A percentile compares a stretch with the other conserved stretches of the same genome.
phyloP scores from a whole-genome alignment of 2,888 invertebrate species.

The Aspidiotus rigidus region DNA sequence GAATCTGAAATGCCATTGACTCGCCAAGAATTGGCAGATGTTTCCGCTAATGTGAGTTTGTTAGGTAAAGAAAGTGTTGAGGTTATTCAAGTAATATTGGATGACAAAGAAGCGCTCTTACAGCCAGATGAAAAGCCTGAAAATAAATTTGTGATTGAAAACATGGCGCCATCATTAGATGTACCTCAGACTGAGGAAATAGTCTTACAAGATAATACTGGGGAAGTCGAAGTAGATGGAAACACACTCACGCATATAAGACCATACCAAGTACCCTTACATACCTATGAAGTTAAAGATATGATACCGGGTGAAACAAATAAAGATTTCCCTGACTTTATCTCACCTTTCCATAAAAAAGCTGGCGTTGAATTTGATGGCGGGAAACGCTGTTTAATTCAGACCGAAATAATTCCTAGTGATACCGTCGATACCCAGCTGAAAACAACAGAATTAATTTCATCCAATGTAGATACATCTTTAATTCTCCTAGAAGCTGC shows the following conservation, averaged over 20 bases:
- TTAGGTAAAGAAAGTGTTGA: conserved; percentile 37
- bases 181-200: conserved; percentile 16
- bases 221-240: conserved; percentile 1
- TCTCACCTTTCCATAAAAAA: conserved; percentile 40
- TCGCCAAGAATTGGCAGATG: background rate
- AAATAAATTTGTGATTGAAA: conserved; percentile 36
- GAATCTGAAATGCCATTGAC: conserved; percentile 10
- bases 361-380: conserved; percentile 39
- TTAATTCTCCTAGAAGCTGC: conserved; percentile 44
- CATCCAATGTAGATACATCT: conserved; percentile 35
- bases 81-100: conserved; percentile 29
- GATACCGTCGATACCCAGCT: conserved; percentile 39
- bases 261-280: conserved; percentile 14
- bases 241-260: conserved; percentile 5
- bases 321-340: conserved; percentile 37
- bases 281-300: conserved; percentile 22
- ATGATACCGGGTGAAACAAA: conserved; percentile 15
- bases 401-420: conserved; percentile 39
- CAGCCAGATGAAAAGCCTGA: conserved; percentile 9
- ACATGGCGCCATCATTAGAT: conserved; percentile 16
- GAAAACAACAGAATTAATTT: conserved; percentile 35
- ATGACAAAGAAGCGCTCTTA: conserved; percentile 34
- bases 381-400: conserved; percentile 38
- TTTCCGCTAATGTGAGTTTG: conserved; percentile 1
- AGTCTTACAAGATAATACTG: conserved; percentile 14